Conservation (phyloP, 1,140 invertebrate species). For the Bombus huntii region DNA sequence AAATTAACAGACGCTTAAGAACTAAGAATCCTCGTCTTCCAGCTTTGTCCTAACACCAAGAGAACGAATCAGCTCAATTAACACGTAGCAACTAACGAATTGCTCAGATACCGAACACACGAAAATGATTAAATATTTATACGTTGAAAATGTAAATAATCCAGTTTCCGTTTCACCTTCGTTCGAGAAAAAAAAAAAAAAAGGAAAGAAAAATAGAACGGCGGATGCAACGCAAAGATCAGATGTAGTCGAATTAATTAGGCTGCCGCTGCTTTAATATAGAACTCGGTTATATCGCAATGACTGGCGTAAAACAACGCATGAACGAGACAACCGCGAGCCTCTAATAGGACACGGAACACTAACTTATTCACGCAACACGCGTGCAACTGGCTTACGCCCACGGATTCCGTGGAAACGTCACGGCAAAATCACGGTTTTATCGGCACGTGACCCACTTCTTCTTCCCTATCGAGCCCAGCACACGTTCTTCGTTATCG, state of each 20-base stretch:
- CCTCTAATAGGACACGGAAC: constrained; percentile 55
- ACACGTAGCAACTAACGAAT: no score
- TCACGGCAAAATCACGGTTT: constrained; percentile 32
- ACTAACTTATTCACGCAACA: constrained; percentile 38
- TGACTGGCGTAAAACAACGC: not conserved
- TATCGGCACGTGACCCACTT: constrained; percentile 64
- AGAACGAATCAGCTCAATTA: no score
- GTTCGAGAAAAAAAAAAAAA: no score
- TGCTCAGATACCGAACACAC: no score
- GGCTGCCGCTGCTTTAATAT: not conserved
- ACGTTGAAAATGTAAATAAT: no score
- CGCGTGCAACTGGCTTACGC: constrained; percentile 48
- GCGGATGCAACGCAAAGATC: not conserved
- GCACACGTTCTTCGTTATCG: constrained; percentile 55
- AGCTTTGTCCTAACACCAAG: no score
- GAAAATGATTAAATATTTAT: no score
- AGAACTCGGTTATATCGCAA: not conserved
- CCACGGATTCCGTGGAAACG: constrained; percentile 58
- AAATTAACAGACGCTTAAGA: no score
- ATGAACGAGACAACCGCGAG: constrained; percentile 47
- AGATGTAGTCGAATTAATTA: not conserved
- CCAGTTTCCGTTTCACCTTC: no score
- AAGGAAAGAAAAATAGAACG: not conserved
- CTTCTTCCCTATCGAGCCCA: constrained; percentile 52
- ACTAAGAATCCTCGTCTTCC: no score